A percentile compares a stretch with the other conserved stretches of the same genome.
Conservation (phyloP, 2,113 vertebrate genomes). For the Dicaeum eximium region DNA sequence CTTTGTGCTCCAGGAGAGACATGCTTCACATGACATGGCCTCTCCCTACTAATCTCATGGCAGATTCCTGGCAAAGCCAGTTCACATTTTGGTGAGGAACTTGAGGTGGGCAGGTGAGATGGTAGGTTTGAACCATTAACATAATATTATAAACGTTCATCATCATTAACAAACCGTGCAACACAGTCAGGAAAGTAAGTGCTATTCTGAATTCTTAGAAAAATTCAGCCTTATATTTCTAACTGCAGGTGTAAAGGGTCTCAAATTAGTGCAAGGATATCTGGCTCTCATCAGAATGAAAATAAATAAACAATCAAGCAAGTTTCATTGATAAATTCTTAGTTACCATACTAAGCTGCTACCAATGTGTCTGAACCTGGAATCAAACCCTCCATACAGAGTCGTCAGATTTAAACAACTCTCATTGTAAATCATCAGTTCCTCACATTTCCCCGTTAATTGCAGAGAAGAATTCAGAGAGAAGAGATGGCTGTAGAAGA, state of each 20-base stretch:
- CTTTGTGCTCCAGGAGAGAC: not conserved
- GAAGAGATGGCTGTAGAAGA: not conserved
- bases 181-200: not conserved
- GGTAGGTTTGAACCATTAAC: not conserved
- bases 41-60: rapidly evolving
- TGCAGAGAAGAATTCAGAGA: not conserved
- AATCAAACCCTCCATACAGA: not conserved
- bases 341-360: not conserved
- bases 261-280: not conserved
- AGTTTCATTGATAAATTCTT: not conserved
- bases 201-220: not conserved
- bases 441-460: not conserved
- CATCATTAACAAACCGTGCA: not conserved
- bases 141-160: not conserved
- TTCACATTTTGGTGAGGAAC: not conserved
- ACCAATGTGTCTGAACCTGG: not conserved
- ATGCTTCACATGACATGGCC: rapidly evolving
- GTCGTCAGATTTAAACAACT: not conserved
- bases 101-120: not conserved
- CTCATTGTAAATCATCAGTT: not conserved
- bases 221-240: not conserved
- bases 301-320: not conserved
- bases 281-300: not conserved
- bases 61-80: not conserved
- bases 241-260: not conserved